Conservation (phyloP, 2,797 vertebrate genomes). For the Meriones psammophilus region DNA sequence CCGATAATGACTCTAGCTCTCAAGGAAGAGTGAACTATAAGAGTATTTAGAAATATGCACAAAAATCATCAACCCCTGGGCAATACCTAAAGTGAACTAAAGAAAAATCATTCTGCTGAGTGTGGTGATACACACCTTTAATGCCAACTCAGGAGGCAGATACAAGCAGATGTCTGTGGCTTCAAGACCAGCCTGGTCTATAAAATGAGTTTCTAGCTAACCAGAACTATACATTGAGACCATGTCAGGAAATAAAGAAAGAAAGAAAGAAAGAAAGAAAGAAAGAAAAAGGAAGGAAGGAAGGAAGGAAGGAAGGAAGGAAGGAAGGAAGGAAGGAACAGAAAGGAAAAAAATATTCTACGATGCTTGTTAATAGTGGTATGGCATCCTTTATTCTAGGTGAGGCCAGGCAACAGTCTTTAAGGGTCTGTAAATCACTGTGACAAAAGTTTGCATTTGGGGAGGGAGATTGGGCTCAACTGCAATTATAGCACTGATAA, state of each 20-base stretch:
- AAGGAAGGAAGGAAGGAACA: background rate
- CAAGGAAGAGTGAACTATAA: background rate
- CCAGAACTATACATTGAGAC: background rate
- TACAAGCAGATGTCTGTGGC: background rate
- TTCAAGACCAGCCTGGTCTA: background rate
- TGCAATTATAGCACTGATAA: background rate
- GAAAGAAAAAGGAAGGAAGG: background rate
- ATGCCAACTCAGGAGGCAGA: background rate
- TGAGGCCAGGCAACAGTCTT: background rate
- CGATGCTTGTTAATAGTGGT: background rate
- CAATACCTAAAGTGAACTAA: slow-evolving; percentile 6
- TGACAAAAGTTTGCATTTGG: background rate
- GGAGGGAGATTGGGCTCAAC: background rate
- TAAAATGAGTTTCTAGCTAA: background rate
- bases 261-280: too few species aligned
- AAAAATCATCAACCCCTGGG: background rate
- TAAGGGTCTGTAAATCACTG: background rate
- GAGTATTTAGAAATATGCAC: background rate
- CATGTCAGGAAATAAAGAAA: background rate
- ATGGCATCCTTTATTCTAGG: background rate
- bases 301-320: too few species aligned
- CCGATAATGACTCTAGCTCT: background rate
- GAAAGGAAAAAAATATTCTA: background rate
- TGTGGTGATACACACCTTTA: background rate
- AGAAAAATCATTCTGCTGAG: background rate